Evolutionary conservation across 2,797 vertebrate species (phyloP), one percentile per base, ranked within the genome.

Genomic region (Sphaeramia orbicularis): DNA sequence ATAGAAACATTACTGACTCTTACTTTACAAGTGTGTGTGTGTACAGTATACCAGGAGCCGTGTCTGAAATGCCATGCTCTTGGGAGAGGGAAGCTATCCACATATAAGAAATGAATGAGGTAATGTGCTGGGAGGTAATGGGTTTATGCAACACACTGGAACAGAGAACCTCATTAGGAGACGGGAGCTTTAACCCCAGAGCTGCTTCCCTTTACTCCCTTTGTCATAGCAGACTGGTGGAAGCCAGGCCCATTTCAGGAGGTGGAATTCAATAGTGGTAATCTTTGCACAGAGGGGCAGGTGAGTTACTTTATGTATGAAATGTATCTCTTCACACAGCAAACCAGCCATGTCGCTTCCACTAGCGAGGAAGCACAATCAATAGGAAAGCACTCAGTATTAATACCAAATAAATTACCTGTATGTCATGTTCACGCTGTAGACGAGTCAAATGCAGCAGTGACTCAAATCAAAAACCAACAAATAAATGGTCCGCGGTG

Each of bases 21-120:
- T 93, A 94, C 92, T 93, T 92, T 94, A 94, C 82, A 38, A 71
- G 69, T 67, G 53, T 12, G 4, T 70, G 84, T 78, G 61, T 48
- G 40, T 76, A 68, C 63, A 89, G 90, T 89, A 86, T 86, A 91
- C 91, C 86, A 81, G 91, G 80, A 91, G 90, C 90, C 81, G 88
- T 88, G 90, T 93, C 90, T 92, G 93, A 92, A 88, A 94, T 92
- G 93, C 94, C 90, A 91, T 93, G 94, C 95, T 96, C 94, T 91
- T 90, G 93, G 95, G 95, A 95, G 91, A 93, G 88, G 89, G 92
- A 92, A 94, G 93, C 92, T 92, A 94, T 95, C 95, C 94, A 90
- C 94, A 94, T 94, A 92, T 94, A 95, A 95, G 95, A 95, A 95
- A 95, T 94, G 94, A 94, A 95, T 95, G 95, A 95, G 94, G 94